Base-by-base conservation (phyloP, 2,888 invertebrate species). In the Macaria notata region DNA sequence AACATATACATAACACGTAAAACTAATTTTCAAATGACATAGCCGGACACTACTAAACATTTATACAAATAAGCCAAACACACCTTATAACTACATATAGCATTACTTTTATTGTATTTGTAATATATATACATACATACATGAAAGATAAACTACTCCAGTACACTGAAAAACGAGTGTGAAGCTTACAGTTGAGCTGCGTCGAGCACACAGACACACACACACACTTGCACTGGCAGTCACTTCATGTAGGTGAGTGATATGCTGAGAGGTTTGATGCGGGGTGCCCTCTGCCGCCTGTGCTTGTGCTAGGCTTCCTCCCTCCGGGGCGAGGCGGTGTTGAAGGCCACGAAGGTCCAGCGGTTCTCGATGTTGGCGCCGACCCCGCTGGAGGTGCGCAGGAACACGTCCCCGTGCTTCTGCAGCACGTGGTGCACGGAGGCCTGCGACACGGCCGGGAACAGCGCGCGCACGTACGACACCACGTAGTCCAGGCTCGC, bases 401-500 rank as follows among this genome's bases (percentile, higher is more conserved):
- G 94, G 83, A 98, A 98, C 38, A 98, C 94, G 68, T 95, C 94
- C 0, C 94, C 93, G 81, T 97, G 96, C 74, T 94, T 94, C 71
- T 94, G 94, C 77, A 98, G 93, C 30, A 98, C 92, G 64, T 93
- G 92, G 83, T 97, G 96, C 9, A 98, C 94, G 64, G 95, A 95
- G 43, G 95, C 94, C 48, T 96, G 94, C 59, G 95, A 93, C 49
- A 96, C 88, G 66, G 92, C 92, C 2, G 95, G 92, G 71, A 96
- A 95, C 66, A 97, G 90, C 75, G 96, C 96, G 73, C 96, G 96
- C 30, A 98, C 94, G 85, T 98, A 98, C 6, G 96, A 97, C 93
- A 96, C 96, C 64, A 98, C 95, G 84, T 97, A 97, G 80, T 97
- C 97, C 3, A 97, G 93, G 59, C 96, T 96, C 1, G 98, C 98